phyloP scores from a whole-genome alignment of 1,140 invertebrate genomes.

The Mesaphorura yosii region DNA sequence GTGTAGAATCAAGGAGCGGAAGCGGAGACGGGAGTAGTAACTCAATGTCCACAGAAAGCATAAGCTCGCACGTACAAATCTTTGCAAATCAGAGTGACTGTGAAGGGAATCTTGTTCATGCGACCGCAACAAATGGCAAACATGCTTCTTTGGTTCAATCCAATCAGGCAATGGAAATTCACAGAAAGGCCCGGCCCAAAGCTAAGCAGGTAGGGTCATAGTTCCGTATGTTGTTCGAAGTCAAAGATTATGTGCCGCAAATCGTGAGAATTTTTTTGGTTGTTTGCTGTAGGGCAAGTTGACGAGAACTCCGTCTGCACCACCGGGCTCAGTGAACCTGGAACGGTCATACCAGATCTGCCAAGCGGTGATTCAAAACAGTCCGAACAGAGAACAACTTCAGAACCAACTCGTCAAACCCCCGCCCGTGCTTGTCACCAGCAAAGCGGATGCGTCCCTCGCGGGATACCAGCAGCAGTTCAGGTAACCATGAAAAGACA shows the following conservation, averaged over 20 bases:
- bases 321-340: constrained; percentile 76
- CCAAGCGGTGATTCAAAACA: constrained; percentile 86
- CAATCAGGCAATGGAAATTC: background rate
- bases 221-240: background rate
- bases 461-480: no score
- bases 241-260: background rate
- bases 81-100: no score
- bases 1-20: no score
- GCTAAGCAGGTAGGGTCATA: background rate
- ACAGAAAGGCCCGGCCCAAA: background rate
- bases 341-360: constrained; percentile 92
- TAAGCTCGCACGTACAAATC: no score
- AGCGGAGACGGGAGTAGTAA: no score
- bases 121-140: no score
- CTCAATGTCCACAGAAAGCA: no score
- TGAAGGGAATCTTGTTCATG: no score
- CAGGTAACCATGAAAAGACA: no score
- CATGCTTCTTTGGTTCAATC: constrained; percentile 6
- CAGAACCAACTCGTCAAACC: constrained; percentile 70
- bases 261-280: background rate
- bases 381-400: constrained; percentile 74
- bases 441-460: constrained; percentile 11
- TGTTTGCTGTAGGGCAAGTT: constrained; percentile 14
- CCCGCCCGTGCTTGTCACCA: constrained; percentile 45
- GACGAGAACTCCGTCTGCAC: constrained; percentile 36